Percentiles rank a stretch among this genome's conserved stretches.
phyloP scores from a whole-genome alignment of 2,888 invertebrate species.

The Caenorhabditis sp. region DNA sequence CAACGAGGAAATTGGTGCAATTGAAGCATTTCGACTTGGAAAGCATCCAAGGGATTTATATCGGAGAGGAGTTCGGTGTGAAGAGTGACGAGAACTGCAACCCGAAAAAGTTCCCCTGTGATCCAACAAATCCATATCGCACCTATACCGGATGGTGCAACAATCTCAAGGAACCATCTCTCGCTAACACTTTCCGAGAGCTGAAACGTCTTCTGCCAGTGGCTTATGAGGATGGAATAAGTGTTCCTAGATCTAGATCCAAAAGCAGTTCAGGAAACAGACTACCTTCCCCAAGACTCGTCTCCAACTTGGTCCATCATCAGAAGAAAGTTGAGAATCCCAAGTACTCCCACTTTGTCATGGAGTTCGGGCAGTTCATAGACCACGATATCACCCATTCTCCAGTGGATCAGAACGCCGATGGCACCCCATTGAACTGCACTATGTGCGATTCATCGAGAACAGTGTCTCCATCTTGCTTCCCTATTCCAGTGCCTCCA shows the following conservation, averaged over 20 bases:
- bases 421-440: constrained; percentile 80
- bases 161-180: constrained; percentile 76
- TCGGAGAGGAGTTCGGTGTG: constrained; percentile 44
- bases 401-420: constrained; percentile 75
- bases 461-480: constrained; percentile 94
- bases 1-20: constrained; percentile 52
- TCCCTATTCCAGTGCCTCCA: constrained; percentile 92
- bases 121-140: constrained; percentile 76
- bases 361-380: constrained; percentile 82
- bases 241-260: constrained; percentile 76
- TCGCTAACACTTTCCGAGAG: constrained; percentile 77
- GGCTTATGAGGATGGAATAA: constrained; percentile 77
- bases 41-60: constrained; percentile 41
- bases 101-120: constrained; percentile 78
- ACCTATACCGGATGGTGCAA: constrained; percentile 81
- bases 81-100: constrained; percentile 61
- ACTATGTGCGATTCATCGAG: constrained; percentile 89
- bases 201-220: constrained; percentile 77
- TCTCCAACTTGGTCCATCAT: constrained; percentile 91
- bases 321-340: constrained; percentile 56
- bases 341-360: constrained; percentile 78
- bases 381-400: constrained; percentile 83
- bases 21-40: constrained; percentile 15
- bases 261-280: constrained; percentile 84
- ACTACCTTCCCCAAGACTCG: constrained; percentile 91